These are phyloP conservation scores for Schizopygopsis pylzovi DNA, from an alignment of 2,797 vertebrate species.

Conservation along the genomic window DNA sequence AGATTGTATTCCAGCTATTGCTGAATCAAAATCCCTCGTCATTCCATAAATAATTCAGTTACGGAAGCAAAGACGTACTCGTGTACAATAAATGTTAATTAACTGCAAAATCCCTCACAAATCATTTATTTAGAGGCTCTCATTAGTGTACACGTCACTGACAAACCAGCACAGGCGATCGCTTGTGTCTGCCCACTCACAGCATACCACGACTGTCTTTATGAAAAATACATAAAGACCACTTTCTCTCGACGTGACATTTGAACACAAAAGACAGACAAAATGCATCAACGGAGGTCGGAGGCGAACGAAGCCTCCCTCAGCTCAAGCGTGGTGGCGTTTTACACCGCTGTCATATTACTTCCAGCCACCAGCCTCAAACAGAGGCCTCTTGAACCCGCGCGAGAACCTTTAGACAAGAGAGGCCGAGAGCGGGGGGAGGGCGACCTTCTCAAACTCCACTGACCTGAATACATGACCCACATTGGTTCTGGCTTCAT, in stretches of 20 bases:
- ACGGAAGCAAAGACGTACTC: conserved; percentile 26
- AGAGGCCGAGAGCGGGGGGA: conserved; percentile 31
- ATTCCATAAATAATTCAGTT: conserved; percentile 40
- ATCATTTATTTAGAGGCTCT: conserved; percentile 53
- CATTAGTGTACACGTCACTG: conserved; percentile 18
- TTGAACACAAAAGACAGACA: conserved; percentile 45
- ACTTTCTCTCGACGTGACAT: conserved; percentile 50
- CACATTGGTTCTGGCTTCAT: conserved; percentile 51
- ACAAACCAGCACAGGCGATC: conserved; percentile 19
- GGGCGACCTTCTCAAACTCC: conserved; percentile 54
- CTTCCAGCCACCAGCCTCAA: conserved; percentile 62
- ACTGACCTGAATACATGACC: conserved; percentile 64
- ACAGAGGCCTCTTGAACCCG: conserved; percentile 52
- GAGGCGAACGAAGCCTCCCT: conserved; percentile 37
- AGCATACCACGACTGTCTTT: conserved; percentile 45
- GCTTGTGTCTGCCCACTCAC: conserved; percentile 50
- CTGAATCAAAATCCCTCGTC: conserved; percentile 13
- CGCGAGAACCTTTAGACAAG: conserved; percentile 19
- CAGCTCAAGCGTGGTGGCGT: conserved; percentile 33
- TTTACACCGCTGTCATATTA: conserved; percentile 51
- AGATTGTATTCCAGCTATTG: conserved; percentile 25
- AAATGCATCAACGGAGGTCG: conserved; percentile 21
- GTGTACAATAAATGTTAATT: conserved; percentile 40
- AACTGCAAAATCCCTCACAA: conserved; percentile 49
- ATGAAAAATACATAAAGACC: conserved; percentile 60